A percentile compares a stretch with the other conserved stretches of the same genome.
Conservation (phyloP, 64 coral and sea anemone genomes). For the Catalaphyllia jardinei region DNA sequence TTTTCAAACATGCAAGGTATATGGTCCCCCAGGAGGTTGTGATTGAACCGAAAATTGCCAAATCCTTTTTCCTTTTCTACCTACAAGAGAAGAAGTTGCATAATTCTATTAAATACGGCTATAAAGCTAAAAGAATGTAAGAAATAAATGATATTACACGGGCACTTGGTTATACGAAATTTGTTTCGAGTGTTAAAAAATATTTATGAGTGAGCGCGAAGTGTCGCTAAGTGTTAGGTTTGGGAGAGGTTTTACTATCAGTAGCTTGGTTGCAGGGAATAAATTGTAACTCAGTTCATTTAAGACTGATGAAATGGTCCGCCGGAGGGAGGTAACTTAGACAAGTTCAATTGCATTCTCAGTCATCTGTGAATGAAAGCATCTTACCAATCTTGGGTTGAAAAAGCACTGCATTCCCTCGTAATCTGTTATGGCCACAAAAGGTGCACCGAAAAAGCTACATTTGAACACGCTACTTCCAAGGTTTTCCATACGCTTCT, state of each 20-base stretch:
- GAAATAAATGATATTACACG: no score
- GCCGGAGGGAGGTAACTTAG: not conserved
- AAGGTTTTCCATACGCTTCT: conserved; percentile 63
- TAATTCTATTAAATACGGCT: no score
- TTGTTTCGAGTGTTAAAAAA: no score
- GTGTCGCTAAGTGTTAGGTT: no score
- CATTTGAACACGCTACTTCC: conserved; percentile 84
- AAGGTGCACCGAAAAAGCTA: conserved; percentile 85
- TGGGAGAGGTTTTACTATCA: no score
- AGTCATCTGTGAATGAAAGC: not conserved
- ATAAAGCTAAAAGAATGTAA: no score
- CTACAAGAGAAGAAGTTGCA: conserved; percentile 29
- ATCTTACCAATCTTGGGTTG: conserved; percentile 76
- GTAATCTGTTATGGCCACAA: conserved; percentile 79
- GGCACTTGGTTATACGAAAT: no score
- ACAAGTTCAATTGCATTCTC: not conserved
- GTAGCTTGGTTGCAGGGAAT: no score
- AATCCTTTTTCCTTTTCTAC: conserved; percentile 83
- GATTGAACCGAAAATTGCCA: conserved; percentile 87
- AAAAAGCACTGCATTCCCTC: conserved; percentile 74
- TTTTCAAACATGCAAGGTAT: conserved; percentile 90
- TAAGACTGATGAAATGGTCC: no score
- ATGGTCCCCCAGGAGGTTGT: conserved; percentile 68
- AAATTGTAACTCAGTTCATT: no score
- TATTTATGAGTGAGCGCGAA: no score